Conservation (phyloP, 1,140 invertebrate genomes). For the Vollenhovia emeryi region DNA sequence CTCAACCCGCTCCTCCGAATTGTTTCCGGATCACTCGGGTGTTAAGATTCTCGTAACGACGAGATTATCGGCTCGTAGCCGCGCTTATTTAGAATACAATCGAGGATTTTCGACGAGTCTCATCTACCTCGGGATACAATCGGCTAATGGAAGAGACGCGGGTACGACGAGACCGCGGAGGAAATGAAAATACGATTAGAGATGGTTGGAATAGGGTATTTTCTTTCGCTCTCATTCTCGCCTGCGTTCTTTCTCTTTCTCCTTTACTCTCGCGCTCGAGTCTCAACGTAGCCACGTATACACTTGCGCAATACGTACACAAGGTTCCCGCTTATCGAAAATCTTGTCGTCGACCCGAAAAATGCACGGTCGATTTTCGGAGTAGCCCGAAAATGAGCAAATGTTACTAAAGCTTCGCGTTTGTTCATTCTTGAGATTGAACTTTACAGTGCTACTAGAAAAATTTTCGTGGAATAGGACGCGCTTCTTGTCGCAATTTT, state of each 20-base stretch:
- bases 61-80: slow-evolving; percentile 27
- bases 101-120: slow-evolving; percentile 75
- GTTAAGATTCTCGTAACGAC: slow-evolving; percentile 37
- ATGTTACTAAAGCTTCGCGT: not conserved
- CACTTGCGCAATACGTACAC: not conserved
- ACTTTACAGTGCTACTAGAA: not conserved
- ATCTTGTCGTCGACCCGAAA: slow-evolving; percentile 51
- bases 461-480: not conserved
- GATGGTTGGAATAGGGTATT: slow-evolving; percentile 66
- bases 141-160: slow-evolving; percentile 77
- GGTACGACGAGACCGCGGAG: slow-evolving; percentile 34
- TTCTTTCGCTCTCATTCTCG: slow-evolving; percentile 53
- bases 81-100: slow-evolving; percentile 76
- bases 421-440: no score
- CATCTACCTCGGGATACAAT: slow-evolving; percentile 79
- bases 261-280: slow-evolving; percentile 50
- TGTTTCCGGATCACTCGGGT: slow-evolving; percentile 51
- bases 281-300: not conserved
- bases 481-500: not conserved
- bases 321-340: slow-evolving; percentile 15
- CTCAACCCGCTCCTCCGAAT: slow-evolving; percentile 39
- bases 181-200: slow-evolving; percentile 75
- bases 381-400: slow-evolving; percentile 46
- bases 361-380: slow-evolving; percentile 69
- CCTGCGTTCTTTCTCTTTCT: slow-evolving; percentile 44